phyloP scores from a whole-genome alignment of 2,888 invertebrate species.

The Cheilosia vulpina region DNA sequence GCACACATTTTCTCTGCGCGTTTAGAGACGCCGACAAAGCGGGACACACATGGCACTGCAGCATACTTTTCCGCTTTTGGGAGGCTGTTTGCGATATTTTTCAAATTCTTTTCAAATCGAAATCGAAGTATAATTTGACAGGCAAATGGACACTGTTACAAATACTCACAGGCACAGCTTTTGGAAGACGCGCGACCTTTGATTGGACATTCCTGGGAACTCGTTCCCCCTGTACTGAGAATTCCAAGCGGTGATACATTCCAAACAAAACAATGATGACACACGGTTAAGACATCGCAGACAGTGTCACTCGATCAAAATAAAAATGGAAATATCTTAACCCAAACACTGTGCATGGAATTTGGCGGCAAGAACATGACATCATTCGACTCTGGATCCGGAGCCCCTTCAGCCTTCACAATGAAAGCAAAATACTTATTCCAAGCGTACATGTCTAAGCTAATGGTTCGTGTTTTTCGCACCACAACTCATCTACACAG shows the following conservation, averaged over 20 bases:
- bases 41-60: conserved; percentile 10
- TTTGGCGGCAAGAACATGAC: conserved; percentile 56
- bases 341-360: not conserved
- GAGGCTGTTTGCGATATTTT: conserved; percentile 4
- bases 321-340: conserved; percentile 33
- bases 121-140: not conserved
- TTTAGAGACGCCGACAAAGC: conserved; percentile 42
- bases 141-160: no score
- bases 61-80: conserved; percentile 16
- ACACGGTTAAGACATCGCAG: not conserved
- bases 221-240: conserved; percentile 22
- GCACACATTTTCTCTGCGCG: conserved; percentile 27
- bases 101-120: not conserved
- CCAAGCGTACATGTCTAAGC: conserved; percentile 13
- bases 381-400: conserved; percentile 42
- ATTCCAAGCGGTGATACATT: not conserved
- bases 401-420: not conserved
- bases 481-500: conserved; percentile 43
- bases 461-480: conserved; percentile 54
- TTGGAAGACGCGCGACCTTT: conserved; percentile 1
- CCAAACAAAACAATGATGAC: conserved; percentile 33
- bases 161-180: not conserved
- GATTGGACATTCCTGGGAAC: conserved; percentile 34
- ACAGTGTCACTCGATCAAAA: conserved; percentile 43
- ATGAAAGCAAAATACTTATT: conserved; percentile 11